Percentiles rank a stretch among this genome's conserved stretches.
These are phyloP conservation scores for Galaxea fascicularis DNA, from an alignment of 92 coral and sea anemone genomes.

Conservation along the genomic window DNA sequence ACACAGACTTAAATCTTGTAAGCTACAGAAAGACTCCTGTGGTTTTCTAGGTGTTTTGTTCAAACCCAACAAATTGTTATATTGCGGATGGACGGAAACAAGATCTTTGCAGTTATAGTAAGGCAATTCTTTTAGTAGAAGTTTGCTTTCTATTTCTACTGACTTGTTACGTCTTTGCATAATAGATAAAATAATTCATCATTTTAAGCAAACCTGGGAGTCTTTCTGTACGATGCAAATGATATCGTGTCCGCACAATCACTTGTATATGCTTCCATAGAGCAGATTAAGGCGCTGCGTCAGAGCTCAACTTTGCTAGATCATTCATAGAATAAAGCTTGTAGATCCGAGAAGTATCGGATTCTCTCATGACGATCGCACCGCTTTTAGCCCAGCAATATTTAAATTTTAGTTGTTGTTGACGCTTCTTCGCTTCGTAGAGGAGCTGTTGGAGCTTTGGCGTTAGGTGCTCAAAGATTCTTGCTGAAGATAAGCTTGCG, in stretches of 20 bases:
- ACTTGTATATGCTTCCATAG: background rate
- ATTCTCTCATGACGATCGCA: constrained; percentile 10
- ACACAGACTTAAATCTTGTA: background rate
- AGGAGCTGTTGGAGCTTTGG: constrained; percentile 33
- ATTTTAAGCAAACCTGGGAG: background rate
- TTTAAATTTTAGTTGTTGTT: constrained; percentile 22
- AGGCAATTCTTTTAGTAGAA: too few relatives aligned
- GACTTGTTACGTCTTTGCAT: background rate
- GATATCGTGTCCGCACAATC: background rate
- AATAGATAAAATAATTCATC: background rate
- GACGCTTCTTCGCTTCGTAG: constrained; percentile 37
- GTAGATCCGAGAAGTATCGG: background rate
- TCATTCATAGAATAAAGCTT: constrained; percentile 13
- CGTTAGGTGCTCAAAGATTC: constrained; percentile 28
- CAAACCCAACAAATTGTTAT: background rate
- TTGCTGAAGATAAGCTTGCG: background rate
- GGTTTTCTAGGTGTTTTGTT: background rate
- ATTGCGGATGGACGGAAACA: background rate
- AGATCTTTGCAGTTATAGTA: constrained; percentile 1
- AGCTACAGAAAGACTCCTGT: background rate
- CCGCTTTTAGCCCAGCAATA: constrained; percentile 46
- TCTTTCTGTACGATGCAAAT: background rate
- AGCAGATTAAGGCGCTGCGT: background rate
- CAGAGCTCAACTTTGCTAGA: constrained; percentile 23
- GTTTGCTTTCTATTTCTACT: background rate